Evolutionary conservation across 2,797 vertebrate species (phyloP), one percentile per base, ranked within the genome.

Genomic region (Momotus momota): DNA sequence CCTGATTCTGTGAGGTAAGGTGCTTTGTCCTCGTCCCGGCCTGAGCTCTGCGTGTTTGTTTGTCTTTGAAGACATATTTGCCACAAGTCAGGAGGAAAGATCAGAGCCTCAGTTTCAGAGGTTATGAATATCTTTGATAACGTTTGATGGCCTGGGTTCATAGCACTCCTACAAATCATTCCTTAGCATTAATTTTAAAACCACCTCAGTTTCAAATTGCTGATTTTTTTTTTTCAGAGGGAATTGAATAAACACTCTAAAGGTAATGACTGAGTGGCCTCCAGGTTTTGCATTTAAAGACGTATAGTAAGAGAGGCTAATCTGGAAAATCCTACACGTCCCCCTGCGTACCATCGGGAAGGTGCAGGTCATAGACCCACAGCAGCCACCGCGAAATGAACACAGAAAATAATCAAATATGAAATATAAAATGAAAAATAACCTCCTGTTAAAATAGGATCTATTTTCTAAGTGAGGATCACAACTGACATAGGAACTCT

Each of bases 1-100:
- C 95, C 95, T 94, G 90, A 95, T 96, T 96, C 73, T 73, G 51
- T 0, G 14, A 86, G 66, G 65, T 29, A 55, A 94, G 66, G 45
- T 13, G 8, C 66, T 66, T 81, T 26, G 9, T 86, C 55, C 43
- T 49, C 3, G 4, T 31, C 60, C 86, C 3, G 1, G 73, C 60
- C 93, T 11, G 15, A 70, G 45, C 12, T 6, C 8, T 1, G 1
- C 0, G 0, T 48, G 64, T 52, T 90, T 90, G 46, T 88, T 70
- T 84, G 62, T 70, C 73, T 88, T 79, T 85, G 64, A 81, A 92
- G 52, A 41, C 12, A 8, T 16, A 77, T 55, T 73, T 12, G 0
- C 58, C 80, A 73, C 12, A 84, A 90, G 64, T 45, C 7, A 0
- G 10, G 10, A 52, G 54, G 52, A 71, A 49, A 3, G 12, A 65